A percentile compares a stretch with the other conserved stretches of the same genome.
Conservation (phyloP, 1,140 invertebrate species). For the Lethocerus indicus region DNA sequence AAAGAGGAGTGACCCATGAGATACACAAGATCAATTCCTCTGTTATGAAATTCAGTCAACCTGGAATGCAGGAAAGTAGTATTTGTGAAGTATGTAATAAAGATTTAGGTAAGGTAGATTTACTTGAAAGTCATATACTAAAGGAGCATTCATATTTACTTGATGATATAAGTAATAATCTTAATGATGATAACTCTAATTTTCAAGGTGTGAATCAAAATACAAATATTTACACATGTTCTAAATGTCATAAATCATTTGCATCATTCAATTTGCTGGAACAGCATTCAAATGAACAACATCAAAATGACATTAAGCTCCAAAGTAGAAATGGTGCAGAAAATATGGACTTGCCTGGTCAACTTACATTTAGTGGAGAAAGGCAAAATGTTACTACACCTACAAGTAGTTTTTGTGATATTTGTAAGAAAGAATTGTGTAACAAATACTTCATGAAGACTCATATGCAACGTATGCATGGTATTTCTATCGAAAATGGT, state of each 20-base stretch:
- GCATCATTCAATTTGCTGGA: slow-evolving; percentile 19
- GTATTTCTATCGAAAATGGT: slow-evolving; percentile 85
- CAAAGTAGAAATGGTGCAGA: slow-evolving; percentile 8
- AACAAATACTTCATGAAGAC: slow-evolving; percentile 99
- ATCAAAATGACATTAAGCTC: slow-evolving; percentile 1
- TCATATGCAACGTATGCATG: slow-evolving; percentile 99
- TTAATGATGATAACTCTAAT: slow-evolving; percentile 17
- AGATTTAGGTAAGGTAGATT: slow-evolving; percentile 36
- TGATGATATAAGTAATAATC: slow-evolving; percentile 22
- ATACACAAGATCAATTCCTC: slow-evolving; percentile 78
- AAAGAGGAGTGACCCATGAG: slow-evolving; percentile 29
- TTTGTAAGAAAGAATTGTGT: slow-evolving; percentile 98
- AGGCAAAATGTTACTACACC: slow-evolving; percentile 26
- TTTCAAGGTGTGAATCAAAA: slow-evolving; percentile 11
- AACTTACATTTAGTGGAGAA: not conserved
- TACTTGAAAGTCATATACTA: slow-evolving; percentile 36
- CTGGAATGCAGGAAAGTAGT: slow-evolving; percentile 36
- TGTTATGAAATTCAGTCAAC: slow-evolving; percentile 73
- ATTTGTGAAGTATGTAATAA: slow-evolving; percentile 35
- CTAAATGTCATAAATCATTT: slow-evolving; percentile 39
- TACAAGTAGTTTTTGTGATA: slow-evolving; percentile 87
- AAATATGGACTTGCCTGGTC: slow-evolving; percentile 3
- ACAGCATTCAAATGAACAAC: slow-evolving; percentile 8
- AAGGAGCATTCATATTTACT: slow-evolving; percentile 35
- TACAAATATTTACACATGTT: slow-evolving; percentile 17